Evolutionary conservation across 2,113 vertebrate genomes (phyloP).

Genomic region (Cettia cetti): DNA sequence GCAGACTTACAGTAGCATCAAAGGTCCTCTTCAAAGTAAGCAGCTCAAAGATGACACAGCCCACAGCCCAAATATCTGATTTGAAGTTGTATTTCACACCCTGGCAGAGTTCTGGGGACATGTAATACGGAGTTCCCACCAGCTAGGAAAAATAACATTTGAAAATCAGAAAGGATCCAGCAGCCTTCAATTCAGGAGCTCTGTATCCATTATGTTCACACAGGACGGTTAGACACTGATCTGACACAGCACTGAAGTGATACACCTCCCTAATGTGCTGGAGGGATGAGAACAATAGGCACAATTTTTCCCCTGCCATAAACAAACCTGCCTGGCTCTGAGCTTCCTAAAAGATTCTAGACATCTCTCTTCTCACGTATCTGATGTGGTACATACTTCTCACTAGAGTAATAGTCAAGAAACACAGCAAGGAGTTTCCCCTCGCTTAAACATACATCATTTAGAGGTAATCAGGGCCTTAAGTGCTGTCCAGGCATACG

Average conservation of each 20-base stretch:
- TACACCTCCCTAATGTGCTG: neutral
- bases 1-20: constrained; percentile 90
- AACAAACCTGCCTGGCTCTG: neutral
- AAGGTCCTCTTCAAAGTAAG: constrained; percentile 95
- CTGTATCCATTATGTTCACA: neutral
- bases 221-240: neutral
- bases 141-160: constrained; percentile 76
- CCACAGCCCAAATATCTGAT: constrained; percentile 98
- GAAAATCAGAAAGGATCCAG: constrained; percentile 12
- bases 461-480: neutral
- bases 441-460: neutral
- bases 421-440: neutral
- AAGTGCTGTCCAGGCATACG: neutral
- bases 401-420: neutral
- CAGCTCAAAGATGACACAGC: constrained; percentile 93
- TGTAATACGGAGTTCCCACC: constrained; percentile 98
- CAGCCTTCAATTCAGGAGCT: neutral
- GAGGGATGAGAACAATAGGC: neutral
- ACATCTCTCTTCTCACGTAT: neutral
- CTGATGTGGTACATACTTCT: neutral
- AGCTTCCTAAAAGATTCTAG: neutral
- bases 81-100: constrained; percentile 98
- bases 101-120: constrained; percentile 98
- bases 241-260: neutral
- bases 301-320: neutral